phyloP scores from a whole-genome alignment of 2,113 vertebrate genomes.

The Tursiops truncatus region DNA sequence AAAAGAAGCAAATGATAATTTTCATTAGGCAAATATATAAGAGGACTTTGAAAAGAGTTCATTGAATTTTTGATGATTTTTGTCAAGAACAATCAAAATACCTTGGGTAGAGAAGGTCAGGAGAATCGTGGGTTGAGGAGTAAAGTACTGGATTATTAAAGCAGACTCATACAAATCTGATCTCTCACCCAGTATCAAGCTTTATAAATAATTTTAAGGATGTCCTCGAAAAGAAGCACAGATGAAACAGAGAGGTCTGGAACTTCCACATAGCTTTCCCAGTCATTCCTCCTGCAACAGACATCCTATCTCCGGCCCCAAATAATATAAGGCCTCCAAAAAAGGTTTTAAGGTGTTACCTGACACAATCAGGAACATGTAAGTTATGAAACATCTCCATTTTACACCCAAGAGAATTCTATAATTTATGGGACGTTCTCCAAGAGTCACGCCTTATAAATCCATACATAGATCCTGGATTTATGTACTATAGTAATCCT shows the following conservation, averaged over 20 bases:
- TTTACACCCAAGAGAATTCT: not conserved
- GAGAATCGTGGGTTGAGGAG: not conserved
- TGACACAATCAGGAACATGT: not conserved
- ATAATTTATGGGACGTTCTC: not conserved
- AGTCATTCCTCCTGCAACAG: not conserved
- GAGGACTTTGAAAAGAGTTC: not conserved
- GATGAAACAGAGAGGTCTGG: not conserved
- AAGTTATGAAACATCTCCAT: not conserved
- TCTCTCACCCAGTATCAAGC: not conserved
- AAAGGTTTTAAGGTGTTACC: not conserved
- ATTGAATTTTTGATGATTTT: not conserved
- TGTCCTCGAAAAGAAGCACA: not conserved
- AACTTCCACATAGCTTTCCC: not conserved
- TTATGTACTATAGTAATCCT: not conserved
- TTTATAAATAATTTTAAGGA: not conserved
- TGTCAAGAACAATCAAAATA: not conserved
- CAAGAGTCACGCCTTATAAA: not conserved
- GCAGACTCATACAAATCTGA: not conserved
- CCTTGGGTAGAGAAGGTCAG: not conserved
- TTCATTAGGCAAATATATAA: not conserved
- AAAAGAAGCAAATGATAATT: not conserved
- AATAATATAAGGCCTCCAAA: not conserved
- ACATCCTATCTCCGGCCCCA: not conserved
- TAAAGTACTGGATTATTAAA: not conserved
- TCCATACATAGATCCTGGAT: not conserved